These are phyloP conservation scores for Nannobrachium achirus DNA, from an alignment of 2,113 vertebrate species.

Conservation along the genomic window DNA sequence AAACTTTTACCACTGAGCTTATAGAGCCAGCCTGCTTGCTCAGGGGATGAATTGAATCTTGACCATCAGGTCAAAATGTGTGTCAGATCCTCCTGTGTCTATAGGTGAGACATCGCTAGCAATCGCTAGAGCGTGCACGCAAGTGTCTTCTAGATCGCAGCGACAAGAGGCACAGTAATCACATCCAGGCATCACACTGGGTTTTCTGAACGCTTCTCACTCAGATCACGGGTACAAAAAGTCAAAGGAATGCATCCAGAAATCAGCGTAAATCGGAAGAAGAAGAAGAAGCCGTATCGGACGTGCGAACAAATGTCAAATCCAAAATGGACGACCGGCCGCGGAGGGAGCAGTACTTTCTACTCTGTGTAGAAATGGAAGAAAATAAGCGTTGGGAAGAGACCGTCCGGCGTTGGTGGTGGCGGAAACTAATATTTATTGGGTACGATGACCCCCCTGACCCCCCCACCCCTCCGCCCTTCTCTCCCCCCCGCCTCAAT, in stretches of 20 bases:
- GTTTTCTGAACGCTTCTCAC: slow-evolving; percentile 25
- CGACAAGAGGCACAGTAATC: slow-evolving; percentile 63
- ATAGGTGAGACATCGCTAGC: not conserved
- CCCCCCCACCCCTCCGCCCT: not conserved
- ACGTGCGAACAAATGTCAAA: slow-evolving; percentile 11
- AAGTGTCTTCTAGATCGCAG: slow-evolving; percentile 70
- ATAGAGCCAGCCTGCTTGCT: too few relatives aligned
- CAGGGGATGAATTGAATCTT: too few relatives aligned
- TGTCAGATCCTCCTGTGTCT: not conserved
- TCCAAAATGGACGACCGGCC: slow-evolving; percentile 1
- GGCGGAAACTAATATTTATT: slow-evolving; percentile 58
- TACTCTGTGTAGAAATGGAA: not conserved
- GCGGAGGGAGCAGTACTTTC: not conserved
- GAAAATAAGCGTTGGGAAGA: not conserved
- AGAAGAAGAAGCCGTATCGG: not conserved
- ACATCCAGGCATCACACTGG: slow-evolving; percentile 59
- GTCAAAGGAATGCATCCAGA: slow-evolving; percentile 33
- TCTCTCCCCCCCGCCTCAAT: slow-evolving; percentile 38
- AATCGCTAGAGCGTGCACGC: too few relatives aligned
- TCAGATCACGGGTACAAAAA: slow-evolving; percentile 26
- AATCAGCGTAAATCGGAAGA: slow-evolving; percentile 17
- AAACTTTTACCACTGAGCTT: too few relatives aligned
- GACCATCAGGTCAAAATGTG: not conserved
- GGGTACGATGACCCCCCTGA: slow-evolving; percentile 32
- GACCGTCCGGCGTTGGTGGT: slow-evolving; percentile 22